A percentile compares a stretch with the other conserved stretches of the same genome.
These are phyloP conservation scores for Paragorgia papillata DNA, from an alignment of 92 coral and sea anemone genomes.

Conservation along the genomic window DNA sequence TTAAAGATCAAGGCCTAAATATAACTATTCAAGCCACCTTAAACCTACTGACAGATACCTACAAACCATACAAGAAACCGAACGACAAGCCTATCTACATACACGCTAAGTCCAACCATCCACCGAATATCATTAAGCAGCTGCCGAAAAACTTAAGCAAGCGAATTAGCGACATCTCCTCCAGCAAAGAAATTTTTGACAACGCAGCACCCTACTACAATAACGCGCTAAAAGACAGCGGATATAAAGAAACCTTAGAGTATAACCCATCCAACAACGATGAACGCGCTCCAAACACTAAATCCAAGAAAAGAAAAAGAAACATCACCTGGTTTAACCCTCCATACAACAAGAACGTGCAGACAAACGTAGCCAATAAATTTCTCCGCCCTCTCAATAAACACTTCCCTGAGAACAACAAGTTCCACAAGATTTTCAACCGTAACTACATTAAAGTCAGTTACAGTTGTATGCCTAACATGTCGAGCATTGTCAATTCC, in stretches of 20 bases:
- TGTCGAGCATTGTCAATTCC: background rate
- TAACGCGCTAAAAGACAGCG: conserved; percentile 36
- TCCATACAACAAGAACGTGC: conserved; percentile 9
- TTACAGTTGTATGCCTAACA: conserved; percentile 1
- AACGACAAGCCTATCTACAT: conserved; percentile 15
- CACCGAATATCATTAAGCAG: background rate
- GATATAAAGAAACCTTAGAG: background rate
- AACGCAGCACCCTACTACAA: conserved; percentile 24
- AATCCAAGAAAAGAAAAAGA: conserved; percentile 2
- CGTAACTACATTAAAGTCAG: background rate
- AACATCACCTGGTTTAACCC: conserved; percentile 28
- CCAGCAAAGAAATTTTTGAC: conserved; percentile 31
- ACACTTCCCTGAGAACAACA: background rate
- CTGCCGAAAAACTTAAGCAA: conserved; percentile 21
- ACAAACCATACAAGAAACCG: conserved; percentile 39
- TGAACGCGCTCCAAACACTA: background rate
- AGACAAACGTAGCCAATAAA: conserved; percentile 12
- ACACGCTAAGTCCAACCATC: conserved; percentile 26
- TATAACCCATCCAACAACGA: background rate
- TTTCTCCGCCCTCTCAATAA: conserved; percentile 1
- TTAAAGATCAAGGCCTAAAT: conserved; percentile 37
- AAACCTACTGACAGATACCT: conserved; percentile 20
- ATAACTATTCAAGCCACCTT: conserved; percentile 22
- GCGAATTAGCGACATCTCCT: conserved; percentile 22
- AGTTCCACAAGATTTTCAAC: background rate